Base-by-base conservation (phyloP, 2,888 invertebrate species). In the Mimachlamys varia region DNA sequence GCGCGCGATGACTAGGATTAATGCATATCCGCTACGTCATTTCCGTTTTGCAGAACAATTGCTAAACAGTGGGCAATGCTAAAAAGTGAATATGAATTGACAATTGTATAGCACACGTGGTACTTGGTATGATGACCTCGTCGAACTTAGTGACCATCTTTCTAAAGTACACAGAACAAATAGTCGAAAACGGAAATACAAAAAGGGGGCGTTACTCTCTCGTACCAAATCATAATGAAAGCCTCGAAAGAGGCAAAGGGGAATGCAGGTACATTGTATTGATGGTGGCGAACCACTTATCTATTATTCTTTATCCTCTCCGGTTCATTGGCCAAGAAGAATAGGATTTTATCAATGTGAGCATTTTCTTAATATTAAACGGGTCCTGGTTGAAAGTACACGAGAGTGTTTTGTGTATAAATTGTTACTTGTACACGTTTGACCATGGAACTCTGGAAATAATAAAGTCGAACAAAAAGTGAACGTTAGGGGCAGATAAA, bases 181-280 rank as follows among this genome's bases (percentile, higher is more conserved):
- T 33, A 27, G 76, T 33, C 33, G 15, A 76, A 44, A 33, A 76
- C 76, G 33, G 76, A 76, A 33, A 76, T 76, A 76, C 76, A 76
- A 76, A 76, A 76, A 76, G 76, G 76, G 76, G 76, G 76, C 76
- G 76, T 76, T 27, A 15, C 76, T 33, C 13, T 13, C 76, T 76
- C 33, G 22, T 76, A 15, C 22, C 33, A 22, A 76, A 33, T 76
- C 76, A 76, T 76, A 76, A 76, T 76, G 27, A 76, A 13, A 76
- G 13, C 27, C 13, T 76, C 33, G 0, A 2, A 76, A 76, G 12
- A 76, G 33, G 33, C 27, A 76, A 0, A 27, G 22, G 10, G 33
- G 27, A 76, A 33, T 76, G 76, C 76, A 58, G 33, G 76, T 76
- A n/a, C n/a, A n/a, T n/a, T n/a, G n/a, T n/a, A 76, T 76, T 76